Evolutionary conservation across 2,888 invertebrate species (phyloP), one percentile per base, ranked within the genome.

Genomic region (Hirudinaria manillensis): DNA sequence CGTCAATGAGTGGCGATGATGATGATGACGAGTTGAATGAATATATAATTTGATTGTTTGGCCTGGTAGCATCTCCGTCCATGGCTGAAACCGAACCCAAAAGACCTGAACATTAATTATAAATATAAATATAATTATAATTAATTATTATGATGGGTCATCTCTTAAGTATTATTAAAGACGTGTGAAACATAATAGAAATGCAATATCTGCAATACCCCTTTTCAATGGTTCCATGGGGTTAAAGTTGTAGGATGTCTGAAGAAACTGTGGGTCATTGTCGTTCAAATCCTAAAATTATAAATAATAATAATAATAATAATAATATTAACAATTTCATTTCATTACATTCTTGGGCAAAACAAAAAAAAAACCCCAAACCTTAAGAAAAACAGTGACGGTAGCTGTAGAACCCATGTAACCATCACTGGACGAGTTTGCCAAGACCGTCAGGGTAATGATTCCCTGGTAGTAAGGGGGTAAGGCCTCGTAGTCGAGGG

Each of bases 21-120:
- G 61, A 61, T 24, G 61, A 27, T 27, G 61, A 29, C n/a, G 61
- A 61, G 24, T 61, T 24, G 61, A 61, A 27, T 61, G 61, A 61
- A 29, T 61, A 61, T 24, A 16, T 29, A 10, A 61, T 61, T 24
- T 27, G 24, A 29, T 61, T 61, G 61, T 61, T 61, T 61, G 61
- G 61, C 34, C 68, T 68, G 32, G 34, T 36, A 2, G 68, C 68
- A 32, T 68, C 68, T 36, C 3, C 68, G 36, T 68, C 68, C 10
- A 10, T 36, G 36, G 68, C 68, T 1, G 32, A 13, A n/a, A 68
- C 68, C 21, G 24, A 29, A 21, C 68, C 68, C 34, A 68, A 16
- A 1, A 34, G 68, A 32, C 61, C 61, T 61, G 61, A 27, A 45
- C 45, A 10, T 38, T 10, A 10, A 36, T 36, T 36, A 36, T 36